phyloP scores from a whole-genome alignment of 1,140 invertebrate genomes.

The Trichomalopsis sarcophagae region DNA sequence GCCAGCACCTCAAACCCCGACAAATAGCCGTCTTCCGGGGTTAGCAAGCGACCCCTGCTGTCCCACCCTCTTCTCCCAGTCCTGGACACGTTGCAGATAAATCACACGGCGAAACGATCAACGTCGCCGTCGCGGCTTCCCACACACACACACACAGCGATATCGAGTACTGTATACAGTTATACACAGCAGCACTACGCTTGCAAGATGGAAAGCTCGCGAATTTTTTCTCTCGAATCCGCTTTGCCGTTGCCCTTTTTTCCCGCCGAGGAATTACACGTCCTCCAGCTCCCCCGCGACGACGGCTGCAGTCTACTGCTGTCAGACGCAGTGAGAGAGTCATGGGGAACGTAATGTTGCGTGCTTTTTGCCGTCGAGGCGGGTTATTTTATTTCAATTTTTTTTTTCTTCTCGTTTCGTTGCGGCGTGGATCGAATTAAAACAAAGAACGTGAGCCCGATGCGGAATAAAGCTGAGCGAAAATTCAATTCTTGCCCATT shows the following conservation, averaged over 20 bases:
- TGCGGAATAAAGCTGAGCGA: too few species aligned
- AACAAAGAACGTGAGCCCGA: neutral
- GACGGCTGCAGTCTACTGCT: slow-evolving; percentile 2
- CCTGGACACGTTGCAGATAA: slow-evolving; percentile 40
- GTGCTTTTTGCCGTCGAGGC: neutral
- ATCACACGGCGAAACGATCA: slow-evolving; percentile 51
- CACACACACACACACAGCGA: neutral
- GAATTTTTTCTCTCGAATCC: slow-evolving; percentile 27
- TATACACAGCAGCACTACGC: neutral
- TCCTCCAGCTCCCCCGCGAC: neutral
- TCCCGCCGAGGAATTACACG: neutral
- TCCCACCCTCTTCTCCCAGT: slow-evolving; percentile 9
- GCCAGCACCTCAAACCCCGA: neutral
- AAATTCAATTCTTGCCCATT: neutral
- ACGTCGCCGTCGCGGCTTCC: slow-evolving; percentile 26
- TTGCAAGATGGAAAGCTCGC: slow-evolving; percentile 15
- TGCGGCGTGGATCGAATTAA: neutral
- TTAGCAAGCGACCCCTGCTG: neutral
- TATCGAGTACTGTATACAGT: neutral
- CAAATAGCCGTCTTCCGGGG: slow-evolving; percentile 25
- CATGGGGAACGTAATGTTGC: slow-evolving; percentile 3
- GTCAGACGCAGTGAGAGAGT: neutral
- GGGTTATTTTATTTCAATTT: neutral
- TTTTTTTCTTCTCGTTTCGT: neutral
- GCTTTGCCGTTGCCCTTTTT: neutral